phyloP scores from a whole-genome alignment of 2,113 vertebrate species.

The Caloenas nicobarica region DNA sequence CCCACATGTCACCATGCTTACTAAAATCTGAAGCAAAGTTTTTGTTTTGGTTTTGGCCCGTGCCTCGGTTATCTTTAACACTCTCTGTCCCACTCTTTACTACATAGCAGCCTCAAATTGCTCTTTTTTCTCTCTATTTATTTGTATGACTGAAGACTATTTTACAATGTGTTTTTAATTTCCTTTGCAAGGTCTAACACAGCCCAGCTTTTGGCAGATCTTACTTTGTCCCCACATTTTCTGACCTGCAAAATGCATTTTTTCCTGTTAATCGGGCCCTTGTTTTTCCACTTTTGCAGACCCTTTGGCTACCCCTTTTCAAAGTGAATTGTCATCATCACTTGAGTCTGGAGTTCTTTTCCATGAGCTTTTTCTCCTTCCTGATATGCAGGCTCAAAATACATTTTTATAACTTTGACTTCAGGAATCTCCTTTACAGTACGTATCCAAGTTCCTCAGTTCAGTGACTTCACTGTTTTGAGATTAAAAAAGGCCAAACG shows the following conservation, averaged over 20 bases:
- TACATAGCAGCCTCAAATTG: neutral
- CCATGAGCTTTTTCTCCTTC: neutral
- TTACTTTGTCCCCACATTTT: neutral
- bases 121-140: neutral
- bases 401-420: neutral
- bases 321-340: neutral
- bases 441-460: neutral
- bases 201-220: neutral
- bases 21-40: neutral
- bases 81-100: neutral
- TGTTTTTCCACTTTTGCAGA: neutral
- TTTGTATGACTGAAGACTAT: conserved; percentile 19
- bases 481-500: neutral
- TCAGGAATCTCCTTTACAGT: neutral
- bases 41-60: neutral
- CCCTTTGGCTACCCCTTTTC: neutral
- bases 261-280: neutral
- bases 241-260: neutral
- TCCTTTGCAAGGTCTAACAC: conserved; percentile 26
- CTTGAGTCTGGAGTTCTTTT: neutral
- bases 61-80: neutral
- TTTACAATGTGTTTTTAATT: conserved; percentile 53
- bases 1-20: neutral
- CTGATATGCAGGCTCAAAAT: neutral
- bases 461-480: neutral